Evolutionary conservation across 2,888 invertebrate genomes (phyloP).

Genomic region (Lasioglossum oenotherae): DNA sequence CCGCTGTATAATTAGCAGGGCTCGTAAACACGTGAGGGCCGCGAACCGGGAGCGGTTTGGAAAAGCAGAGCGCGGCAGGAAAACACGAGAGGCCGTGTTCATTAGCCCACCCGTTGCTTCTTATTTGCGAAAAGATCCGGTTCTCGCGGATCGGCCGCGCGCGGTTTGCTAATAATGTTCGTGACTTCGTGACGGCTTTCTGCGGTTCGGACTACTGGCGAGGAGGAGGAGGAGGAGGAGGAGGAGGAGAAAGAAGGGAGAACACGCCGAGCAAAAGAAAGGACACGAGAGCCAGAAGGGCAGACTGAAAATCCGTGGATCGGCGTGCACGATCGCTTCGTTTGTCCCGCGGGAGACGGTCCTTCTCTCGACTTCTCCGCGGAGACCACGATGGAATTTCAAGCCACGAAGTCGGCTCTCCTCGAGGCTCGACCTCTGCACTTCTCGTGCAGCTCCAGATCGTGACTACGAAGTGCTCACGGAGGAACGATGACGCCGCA

Average conservation of each 20-base stretch:
- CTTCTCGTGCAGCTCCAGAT: constrained; percentile 63
- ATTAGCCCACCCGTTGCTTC: constrained; percentile 29
- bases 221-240: background rate
- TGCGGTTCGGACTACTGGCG: constrained; percentile 14
- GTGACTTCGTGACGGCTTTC: constrained; percentile 69
- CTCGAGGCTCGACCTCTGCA: constrained; percentile 56
- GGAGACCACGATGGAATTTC: constrained; percentile 55
- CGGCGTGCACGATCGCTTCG: constrained; percentile 53
- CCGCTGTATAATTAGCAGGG: background rate
- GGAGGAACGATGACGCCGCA: constrained; percentile 27
- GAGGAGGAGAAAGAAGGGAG: background rate
- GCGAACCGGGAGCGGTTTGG: background rate
- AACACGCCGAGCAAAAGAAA: background rate
- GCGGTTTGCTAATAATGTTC: constrained; percentile 68
- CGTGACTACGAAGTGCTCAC: constrained; percentile 60
- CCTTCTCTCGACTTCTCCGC: background rate
- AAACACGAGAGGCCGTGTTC: constrained; percentile 25
- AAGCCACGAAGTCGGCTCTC: constrained; percentile 47
- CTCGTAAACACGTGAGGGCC: background rate
- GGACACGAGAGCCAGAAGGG: constrained; percentile 29
- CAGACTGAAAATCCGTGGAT: constrained; percentile 51
- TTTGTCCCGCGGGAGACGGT: constrained; percentile 29
- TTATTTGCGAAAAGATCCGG: constrained; percentile 40
- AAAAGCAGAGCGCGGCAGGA: background rate
- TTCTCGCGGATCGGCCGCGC: constrained; percentile 53